These are phyloP conservation scores for Azorinus chamasolen DNA, from an alignment of 2,888 invertebrate species.

Conservation along the genomic window DNA sequence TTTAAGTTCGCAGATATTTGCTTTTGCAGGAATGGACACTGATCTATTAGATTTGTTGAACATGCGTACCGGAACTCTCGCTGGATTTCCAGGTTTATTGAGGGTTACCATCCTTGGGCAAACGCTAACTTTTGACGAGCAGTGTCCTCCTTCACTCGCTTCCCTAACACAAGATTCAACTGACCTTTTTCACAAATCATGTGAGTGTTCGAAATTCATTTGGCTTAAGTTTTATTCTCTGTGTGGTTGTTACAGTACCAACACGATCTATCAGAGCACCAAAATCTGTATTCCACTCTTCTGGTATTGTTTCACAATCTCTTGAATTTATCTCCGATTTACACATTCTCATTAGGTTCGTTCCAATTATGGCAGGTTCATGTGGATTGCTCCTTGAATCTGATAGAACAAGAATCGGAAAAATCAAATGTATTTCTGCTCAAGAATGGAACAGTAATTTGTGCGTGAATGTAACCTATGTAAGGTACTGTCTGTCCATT, in stretches of 20 bases:
- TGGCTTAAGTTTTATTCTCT: conserved; percentile 13
- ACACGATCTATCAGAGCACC: neutral
- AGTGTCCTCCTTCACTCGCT: neutral
- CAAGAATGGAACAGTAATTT: too few species aligned
- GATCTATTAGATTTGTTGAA: conserved; percentile 25
- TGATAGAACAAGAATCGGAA: too few species aligned
- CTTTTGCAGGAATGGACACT: conserved; percentile 19
- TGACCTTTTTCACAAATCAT: conserved; percentile 26
- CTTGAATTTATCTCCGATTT: too few species aligned
- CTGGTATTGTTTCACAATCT: too few species aligned
- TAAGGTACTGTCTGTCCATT: too few species aligned
- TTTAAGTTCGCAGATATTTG: conserved; percentile 15
- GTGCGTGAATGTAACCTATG: too few species aligned
- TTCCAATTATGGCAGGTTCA: too few species aligned
- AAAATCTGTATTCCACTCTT: too few species aligned
- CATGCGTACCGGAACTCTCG: conserved; percentile 24
- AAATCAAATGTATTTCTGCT: too few species aligned
- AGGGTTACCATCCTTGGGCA: conserved; percentile 28
- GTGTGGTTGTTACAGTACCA: conserved; percentile 23
- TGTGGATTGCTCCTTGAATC: too few species aligned
- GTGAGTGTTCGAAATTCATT: conserved; percentile 19
- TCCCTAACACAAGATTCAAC: conserved; percentile 25
- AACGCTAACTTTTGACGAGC: conserved; percentile 4
- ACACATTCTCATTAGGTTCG: too few species aligned
- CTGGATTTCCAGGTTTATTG: conserved; percentile 18